A percentile compares a stretch with the other conserved stretches of the same genome.
These are phyloP conservation scores for Megastigmus dorsalis DNA, from an alignment of 2,888 invertebrate species.

Conservation along the genomic window DNA sequence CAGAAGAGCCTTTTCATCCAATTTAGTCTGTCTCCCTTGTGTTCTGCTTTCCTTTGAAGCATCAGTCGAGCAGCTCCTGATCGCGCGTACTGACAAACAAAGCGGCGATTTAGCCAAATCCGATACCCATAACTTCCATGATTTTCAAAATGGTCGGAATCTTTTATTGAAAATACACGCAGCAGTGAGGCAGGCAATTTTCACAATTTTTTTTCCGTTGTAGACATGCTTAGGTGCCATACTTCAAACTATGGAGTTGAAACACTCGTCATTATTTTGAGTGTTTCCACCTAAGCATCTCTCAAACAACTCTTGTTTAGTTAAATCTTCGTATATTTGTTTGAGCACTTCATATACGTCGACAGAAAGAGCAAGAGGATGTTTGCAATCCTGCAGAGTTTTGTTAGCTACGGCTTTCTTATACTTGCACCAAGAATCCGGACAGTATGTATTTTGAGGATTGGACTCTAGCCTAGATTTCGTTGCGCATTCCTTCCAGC, in stretches of 20 bases:
- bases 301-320: constrained; percentile 49
- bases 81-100: constrained; percentile 37
- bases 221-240: constrained; percentile 57
- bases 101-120: constrained; percentile 46
- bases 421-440: too few species aligned
- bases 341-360: constrained; percentile 46
- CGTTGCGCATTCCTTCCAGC: too few species aligned
- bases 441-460: too few species aligned
- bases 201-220: too few species aligned
- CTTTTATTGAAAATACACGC: too few species aligned
- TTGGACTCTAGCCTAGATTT: too few species aligned
- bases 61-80: constrained; percentile 28
- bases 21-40: constrained; percentile 16
- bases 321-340: constrained; percentile 49
- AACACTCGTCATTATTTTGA: constrained; percentile 56
- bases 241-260: constrained; percentile 52
- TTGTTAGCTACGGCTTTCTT: too few species aligned
- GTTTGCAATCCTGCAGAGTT: too few species aligned
- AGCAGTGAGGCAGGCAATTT: too few species aligned
- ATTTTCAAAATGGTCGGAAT: too few species aligned
- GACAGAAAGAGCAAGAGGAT: constrained; percentile 41
- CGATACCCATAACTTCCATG: constrained; percentile 51
- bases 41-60: constrained; percentile 53
- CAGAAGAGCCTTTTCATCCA: constrained; percentile 13
- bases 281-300: too few species aligned